Evolutionary conservation across 2,113 vertebrate genomes (phyloP).

Genomic region (Dromiciops gliroides): DNA sequence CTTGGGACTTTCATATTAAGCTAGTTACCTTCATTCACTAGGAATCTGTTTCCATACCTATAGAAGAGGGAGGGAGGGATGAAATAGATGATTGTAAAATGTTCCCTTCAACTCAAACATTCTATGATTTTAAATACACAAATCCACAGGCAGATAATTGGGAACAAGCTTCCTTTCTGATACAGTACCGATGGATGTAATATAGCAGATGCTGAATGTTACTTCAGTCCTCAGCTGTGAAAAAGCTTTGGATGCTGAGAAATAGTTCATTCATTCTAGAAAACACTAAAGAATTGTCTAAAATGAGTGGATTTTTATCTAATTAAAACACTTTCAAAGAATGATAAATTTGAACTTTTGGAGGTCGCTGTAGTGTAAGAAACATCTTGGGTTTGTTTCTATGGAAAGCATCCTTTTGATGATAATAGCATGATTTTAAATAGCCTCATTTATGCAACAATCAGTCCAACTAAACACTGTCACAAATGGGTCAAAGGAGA

Average conservation of each 20-base stretch:
- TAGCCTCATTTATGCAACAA: slow-evolving; percentile 14
- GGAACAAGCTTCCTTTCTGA: background rate
- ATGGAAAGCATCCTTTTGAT: slow-evolving; percentile 48
- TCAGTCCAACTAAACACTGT: slow-evolving; percentile 3
- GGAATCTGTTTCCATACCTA: background rate
- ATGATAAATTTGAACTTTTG: background rate
- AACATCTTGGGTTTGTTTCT: slow-evolving; percentile 12
- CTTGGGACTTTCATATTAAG: background rate
- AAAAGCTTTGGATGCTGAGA: background rate
- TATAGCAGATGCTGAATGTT: background rate
- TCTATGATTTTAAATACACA: background rate
- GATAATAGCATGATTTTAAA: background rate
- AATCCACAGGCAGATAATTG: background rate
- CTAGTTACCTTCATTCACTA: background rate
- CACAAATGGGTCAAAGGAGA: slow-evolving; percentile 46
- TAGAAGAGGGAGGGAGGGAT: background rate
- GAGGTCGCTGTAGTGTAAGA: slow-evolving; percentile 11
- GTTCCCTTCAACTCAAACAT: background rate
- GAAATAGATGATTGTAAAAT: background rate
- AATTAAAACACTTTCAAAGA: slow-evolving; percentile 9
- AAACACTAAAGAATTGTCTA: background rate
- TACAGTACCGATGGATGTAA: background rate
- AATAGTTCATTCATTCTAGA: background rate
- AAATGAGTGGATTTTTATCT: background rate
- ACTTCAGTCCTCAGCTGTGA: background rate